phyloP scores from a whole-genome alignment of 2,888 invertebrate species.

The Oxytorus armatus region DNA sequence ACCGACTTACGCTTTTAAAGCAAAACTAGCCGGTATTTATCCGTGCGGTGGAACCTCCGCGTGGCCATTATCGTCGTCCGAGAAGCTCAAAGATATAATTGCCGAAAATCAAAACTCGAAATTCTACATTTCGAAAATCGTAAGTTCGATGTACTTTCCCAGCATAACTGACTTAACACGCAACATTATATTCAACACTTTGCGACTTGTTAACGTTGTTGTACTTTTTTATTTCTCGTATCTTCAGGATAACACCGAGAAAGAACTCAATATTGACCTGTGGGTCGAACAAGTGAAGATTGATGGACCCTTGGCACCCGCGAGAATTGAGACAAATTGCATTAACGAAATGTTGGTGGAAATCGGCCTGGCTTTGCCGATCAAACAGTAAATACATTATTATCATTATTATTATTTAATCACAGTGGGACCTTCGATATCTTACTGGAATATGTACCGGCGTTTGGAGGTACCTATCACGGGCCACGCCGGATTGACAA shows the following conservation, averaged over 20 bases:
- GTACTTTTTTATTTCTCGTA: background rate
- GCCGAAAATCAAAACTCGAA: constrained; percentile 84
- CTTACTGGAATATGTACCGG: no score
- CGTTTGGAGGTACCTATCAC: no score
- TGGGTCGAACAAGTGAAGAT: constrained; percentile 87
- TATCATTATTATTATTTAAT: no score
- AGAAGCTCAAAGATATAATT: constrained; percentile 87
- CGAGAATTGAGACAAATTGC: constrained; percentile 87
- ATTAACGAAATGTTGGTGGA: constrained; percentile 89
- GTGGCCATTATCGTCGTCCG: constrained; percentile 88
- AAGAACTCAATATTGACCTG: constrained; percentile 86
- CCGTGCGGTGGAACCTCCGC: constrained; percentile 88
- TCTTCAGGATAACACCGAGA: constrained; percentile 69
- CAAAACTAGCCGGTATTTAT: constrained; percentile 89
- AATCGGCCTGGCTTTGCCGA: constrained; percentile 87
- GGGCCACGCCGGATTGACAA: no score
- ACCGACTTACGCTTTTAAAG: constrained; percentile 87
- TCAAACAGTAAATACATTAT: constrained; percentile 79
- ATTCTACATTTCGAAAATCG: constrained; percentile 86
- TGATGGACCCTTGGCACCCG: constrained; percentile 89
- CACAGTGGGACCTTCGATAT: no score
- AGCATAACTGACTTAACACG: background rate
- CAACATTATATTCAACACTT: background rate
- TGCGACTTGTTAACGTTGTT: background rate
- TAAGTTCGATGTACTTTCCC: constrained; percentile 72